Base-by-base conservation (phyloP, 1,140 invertebrate species). In the Zaprionus kolodkinae region DNA sequence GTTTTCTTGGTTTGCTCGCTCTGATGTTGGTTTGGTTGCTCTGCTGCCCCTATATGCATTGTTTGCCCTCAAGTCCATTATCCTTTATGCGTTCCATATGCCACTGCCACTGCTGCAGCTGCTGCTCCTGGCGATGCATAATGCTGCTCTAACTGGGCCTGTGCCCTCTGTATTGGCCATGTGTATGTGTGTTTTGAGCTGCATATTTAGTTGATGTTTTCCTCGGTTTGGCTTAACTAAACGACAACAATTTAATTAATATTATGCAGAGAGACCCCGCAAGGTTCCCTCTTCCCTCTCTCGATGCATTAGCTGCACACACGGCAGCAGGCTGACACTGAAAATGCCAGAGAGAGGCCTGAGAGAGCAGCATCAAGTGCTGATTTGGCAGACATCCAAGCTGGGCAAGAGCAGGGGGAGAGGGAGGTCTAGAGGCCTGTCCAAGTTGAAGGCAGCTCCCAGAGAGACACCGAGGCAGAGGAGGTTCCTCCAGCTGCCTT, bases 1-100 rank as follows among this genome's bases (percentile, higher is more conserved):
- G 45, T 43, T 15, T 15, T 27, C 21, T 21, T 21, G 35, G 59
- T 40, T 43, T 52, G 27, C 33, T 38, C 56, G 52, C 50, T 59
- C 40, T 40, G 43, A 6, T 21, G 21, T 21, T 21, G 21, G 33
- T 10, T 10, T 30, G 27, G 48, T 64, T 57, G 27, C n/a, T 25
- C 61, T 36, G 30, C 11, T 67, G 55, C 68, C 43, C 74, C 78
- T 63, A 15, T 63, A 15, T 45, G 69, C 79, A 76, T 84, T 84
- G 81, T 84, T 84, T 76, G 71, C 66, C 68, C 76, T 66, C 40
- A 78, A 87, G 81, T 72, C 73, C 77, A 87, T 87, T 87, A 88
- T 78, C 73, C 84, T 78, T 75, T 83, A 80, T 87, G 77, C 77
- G 70, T 78, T 77, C 71, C 74, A 72, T 70, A 78, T 80, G 79